Conservation (phyloP, 2,113 vertebrate genomes). For the Myotis brandtii region DNA sequence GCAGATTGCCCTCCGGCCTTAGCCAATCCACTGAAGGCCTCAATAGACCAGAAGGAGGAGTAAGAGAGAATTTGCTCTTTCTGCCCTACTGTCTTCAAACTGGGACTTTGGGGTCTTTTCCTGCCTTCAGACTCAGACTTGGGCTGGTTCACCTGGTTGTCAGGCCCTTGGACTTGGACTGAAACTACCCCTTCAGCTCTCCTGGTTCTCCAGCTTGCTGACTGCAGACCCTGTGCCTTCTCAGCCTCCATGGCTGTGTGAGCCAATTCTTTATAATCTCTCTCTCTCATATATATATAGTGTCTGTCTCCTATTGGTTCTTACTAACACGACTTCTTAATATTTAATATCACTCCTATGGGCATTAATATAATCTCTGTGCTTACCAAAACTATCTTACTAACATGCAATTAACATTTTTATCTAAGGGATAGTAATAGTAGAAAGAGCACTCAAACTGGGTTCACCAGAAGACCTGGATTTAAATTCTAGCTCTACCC, state of each 20-base stretch:
- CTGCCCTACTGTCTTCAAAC: not conserved
- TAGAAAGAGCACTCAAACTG: not conserved
- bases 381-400: not conserved
- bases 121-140: not conserved
- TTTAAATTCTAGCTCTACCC: not conserved
- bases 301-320: not conserved
- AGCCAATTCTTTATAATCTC: not conserved
- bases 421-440: not conserved
- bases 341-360: not conserved
- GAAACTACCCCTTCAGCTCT: not conserved
- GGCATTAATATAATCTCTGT: not conserved
- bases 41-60: not conserved
- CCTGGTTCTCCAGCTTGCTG: not conserved
- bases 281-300: not conserved
- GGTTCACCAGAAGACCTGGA: not conserved
- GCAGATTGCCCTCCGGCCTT: not conserved
- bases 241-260: not conserved
- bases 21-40: not conserved
- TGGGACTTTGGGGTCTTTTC: not conserved
- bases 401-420: constrained; percentile 4
- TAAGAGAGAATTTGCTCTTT: not conserved
- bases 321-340: not conserved
- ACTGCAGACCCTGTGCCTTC: not conserved
- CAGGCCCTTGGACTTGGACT: not conserved
- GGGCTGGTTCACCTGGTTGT: not conserved